Evolutionary conservation across 2,888 invertebrate genomes (phyloP), one percentile per base, ranked within the genome.

Genomic region (Ypsolopha sequella): DNA sequence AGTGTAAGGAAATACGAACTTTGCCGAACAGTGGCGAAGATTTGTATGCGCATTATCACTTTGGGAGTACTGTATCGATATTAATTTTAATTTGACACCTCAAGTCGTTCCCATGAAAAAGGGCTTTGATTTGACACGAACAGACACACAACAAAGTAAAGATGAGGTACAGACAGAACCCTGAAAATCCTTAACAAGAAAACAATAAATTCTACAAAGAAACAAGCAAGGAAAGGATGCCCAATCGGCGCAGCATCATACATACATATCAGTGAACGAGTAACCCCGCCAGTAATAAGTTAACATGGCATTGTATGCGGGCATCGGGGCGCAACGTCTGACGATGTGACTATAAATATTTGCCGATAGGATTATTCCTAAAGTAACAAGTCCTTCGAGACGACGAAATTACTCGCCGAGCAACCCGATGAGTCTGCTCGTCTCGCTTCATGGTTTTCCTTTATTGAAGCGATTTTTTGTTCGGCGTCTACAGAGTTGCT

Each of bases 351-450:
- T 67, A 70, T 79, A 76, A 78, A 80, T 76, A 80, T 80, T 76
- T 80, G 78, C 77, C 64, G 78, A 80, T 76, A 76, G 73, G 76
- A 76, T 78, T 80, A 80, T 80, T 71, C 61, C 64, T 68, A 60
- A 63, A 71, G 66, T 47, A 47, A 41, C 41, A 11, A 47, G 47
- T 47, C 41, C 64, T 65, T 58, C 66, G 70, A 64, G 64, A 63
- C 60, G 73, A 76, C 77, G 61, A 76, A 82, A 81, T 81, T 80
- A 79, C 72, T 70, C 70, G 67, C 68, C 80, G 81, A 82, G 76
- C 79, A 82, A 82, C 76, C 74, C 72, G 68, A 66, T 76, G 79
- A 79, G 74, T 78, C 72, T 68, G 68, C 64, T 69, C 72, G 79
- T 73, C 65, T 68, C 76, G 73, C 67, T 73, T 62, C 59, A 73